phyloP scores from a whole-genome alignment of 2,797 vertebrate genomes.

The Holocentrus rufus region DNA sequence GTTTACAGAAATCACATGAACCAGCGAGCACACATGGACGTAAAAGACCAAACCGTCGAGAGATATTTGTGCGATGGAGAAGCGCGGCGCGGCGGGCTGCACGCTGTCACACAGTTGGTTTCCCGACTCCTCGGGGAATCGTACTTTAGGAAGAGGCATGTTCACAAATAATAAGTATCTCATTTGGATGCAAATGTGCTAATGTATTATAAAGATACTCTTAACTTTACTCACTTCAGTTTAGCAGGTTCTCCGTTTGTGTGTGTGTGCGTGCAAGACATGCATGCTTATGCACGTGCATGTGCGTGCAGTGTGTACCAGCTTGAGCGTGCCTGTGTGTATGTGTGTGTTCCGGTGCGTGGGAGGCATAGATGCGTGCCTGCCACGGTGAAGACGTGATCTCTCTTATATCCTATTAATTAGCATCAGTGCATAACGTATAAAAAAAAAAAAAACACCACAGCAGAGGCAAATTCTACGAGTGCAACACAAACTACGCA shows the following conservation, averaged over 20 bases:
- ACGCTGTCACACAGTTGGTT: slow-evolving; percentile 9
- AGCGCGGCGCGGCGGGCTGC: slow-evolving; percentile 9
- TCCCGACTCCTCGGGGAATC: slow-evolving; percentile 28
- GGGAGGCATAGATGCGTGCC: slow-evolving; percentile 55
- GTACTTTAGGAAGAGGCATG: slow-evolving; percentile 30
- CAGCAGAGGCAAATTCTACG: slow-evolving; percentile 42
- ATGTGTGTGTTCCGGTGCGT: slow-evolving; percentile 45
- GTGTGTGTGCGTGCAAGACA: slow-evolving; percentile 22
- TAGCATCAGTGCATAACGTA: slow-evolving; percentile 52
- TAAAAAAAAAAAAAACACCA: slow-evolving; percentile 49
- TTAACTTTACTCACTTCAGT: slow-evolving; percentile 29
- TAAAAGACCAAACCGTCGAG: slow-evolving; percentile 5
- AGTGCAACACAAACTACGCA: slow-evolving; percentile 32
- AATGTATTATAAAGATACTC: slow-evolving; percentile 39
- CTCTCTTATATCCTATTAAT: slow-evolving; percentile 65
- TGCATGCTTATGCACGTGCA: slow-evolving; percentile 13
- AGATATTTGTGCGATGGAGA: slow-evolving; percentile 14
- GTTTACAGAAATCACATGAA: not conserved
- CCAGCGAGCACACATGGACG: not conserved
- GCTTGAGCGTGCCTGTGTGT: slow-evolving; percentile 17
- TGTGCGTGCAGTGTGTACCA: slow-evolving; percentile 12
- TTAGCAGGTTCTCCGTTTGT: slow-evolving; percentile 25
- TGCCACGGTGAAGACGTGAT: slow-evolving; percentile 60
- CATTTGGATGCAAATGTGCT: slow-evolving; percentile 50
- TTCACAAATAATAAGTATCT: slow-evolving; percentile 44